Percentiles rank a stretch among this genome's conserved stretches.
Evolutionary conservation across 2,113 vertebrate species (phyloP).

Genomic region (Ovis aries): DNA sequence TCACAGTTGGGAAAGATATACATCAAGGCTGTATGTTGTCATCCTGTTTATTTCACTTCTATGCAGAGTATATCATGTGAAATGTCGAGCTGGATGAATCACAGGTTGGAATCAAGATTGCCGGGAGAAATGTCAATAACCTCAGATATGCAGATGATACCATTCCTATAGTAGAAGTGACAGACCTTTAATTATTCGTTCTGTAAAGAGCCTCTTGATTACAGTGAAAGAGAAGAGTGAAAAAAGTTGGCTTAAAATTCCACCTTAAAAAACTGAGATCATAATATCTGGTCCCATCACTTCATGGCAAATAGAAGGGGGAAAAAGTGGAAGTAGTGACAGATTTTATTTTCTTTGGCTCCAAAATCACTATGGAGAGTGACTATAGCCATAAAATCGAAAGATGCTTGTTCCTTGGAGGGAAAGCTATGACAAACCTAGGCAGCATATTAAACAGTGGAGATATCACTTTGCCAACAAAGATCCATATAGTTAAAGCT

Average conservation of each 20-base stretch:
- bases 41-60: background rate
- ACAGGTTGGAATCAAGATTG: background rate
- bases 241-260: background rate
- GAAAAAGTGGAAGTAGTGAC: background rate
- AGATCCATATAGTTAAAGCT: background rate
- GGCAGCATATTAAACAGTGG: background rate
- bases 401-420: background rate
- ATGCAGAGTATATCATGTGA: background rate
- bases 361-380: background rate
- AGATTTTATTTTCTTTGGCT: background rate
- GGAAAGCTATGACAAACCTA: background rate
- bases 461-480: background rate
- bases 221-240: background rate
- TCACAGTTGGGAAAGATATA: background rate
- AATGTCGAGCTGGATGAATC: background rate
- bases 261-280: background rate
- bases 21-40: background rate
- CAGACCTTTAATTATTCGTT: background rate
- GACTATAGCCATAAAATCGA: background rate
- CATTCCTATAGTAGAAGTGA: background rate
- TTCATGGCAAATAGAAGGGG: background rate
- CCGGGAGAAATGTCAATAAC: background rate
- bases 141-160: background rate
- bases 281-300: background rate
- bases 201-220: background rate